phyloP scores from a whole-genome alignment of 2,113 vertebrate species.

The Gopherus evgoodei region DNA sequence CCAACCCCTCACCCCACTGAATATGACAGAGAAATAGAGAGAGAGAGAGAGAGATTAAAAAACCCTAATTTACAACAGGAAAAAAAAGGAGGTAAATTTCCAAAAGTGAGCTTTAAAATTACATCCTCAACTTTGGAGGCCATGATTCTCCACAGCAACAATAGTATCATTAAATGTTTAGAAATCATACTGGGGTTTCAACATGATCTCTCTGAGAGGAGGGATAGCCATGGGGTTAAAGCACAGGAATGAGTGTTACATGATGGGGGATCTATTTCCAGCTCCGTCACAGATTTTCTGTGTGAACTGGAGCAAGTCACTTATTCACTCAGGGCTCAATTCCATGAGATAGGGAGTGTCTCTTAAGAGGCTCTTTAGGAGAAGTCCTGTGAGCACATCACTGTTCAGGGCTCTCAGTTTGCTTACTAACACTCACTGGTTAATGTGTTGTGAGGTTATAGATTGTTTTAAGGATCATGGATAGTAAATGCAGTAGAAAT shows the following conservation, averaged over 20 bases:
- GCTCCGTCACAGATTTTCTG: conserved; percentile 24
- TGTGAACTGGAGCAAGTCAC: neutral
- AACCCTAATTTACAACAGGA: too few species aligned
- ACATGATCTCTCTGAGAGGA: neutral
- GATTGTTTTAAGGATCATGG: neutral
- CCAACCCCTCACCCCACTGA: neutral
- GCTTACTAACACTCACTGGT: neutral
- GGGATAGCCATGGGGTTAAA: conserved; percentile 15
- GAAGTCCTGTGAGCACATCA: too few species aligned
- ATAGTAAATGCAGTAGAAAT: neutral
- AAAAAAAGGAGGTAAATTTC: neutral
- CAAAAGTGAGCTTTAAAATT: neutral
- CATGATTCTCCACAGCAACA: neutral
- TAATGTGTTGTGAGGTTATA: conserved; percentile 18
- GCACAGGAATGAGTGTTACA: conserved; percentile 5
- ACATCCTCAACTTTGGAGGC: conserved; percentile 2
- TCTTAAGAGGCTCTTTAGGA: neutral
- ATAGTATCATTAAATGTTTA: neutral
- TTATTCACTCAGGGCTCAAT: conserved; percentile 16
- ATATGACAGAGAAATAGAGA: neutral
- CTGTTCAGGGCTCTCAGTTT: neutral
- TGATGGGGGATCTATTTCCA: conserved; percentile 43
- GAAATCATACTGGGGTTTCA: neutral
- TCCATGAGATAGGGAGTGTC: conserved; percentile 22
- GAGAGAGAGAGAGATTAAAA: neutral